Base-by-base conservation (phyloP, 2,113 vertebrate genomes). In the Hippocampus mohnikei region DNA sequence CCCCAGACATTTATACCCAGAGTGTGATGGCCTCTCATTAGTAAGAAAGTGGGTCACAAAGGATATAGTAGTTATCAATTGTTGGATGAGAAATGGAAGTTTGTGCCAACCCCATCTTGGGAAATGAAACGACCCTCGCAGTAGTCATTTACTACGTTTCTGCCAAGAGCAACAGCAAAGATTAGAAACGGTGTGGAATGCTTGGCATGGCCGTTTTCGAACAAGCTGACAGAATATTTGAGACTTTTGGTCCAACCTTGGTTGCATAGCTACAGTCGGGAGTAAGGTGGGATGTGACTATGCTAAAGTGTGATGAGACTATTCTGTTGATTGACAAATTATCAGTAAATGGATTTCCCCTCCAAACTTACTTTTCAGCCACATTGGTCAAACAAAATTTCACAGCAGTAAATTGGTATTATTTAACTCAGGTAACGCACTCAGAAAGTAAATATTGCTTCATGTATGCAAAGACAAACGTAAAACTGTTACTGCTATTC, bases 81-180 rank as follows among this genome's bases (percentile, higher is more conserved):
- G 73, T 79, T 76, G 71, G 80, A 77, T 69, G 62, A 74, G 79
- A 75, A 87, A 79, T 71, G 33, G 76, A 87, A 81, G 77, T 18
- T 78, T 66, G 76, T 77, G 77, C 75, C 70, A 75, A 67, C 78
- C 86, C 85, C 84, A 86, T 88, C 87, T 85, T 81, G 88, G 88
- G 87, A 85, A 88, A 87, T 85, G 81, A 88, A 90, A 87, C 81
- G 81, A 72, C 78, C 77, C 88, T 85, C 87, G 72, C 83, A 87
- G 84, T 90, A 87, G 84, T 86, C 77, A 79, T 91, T 89, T 82
- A 79, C 82, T 64, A 77, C 70, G 78, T 81, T 79, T 73, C 86
- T 90, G 88, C 91, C 89, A 90, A 85, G 81, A 88, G 85, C 83
- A 68, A 82, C 75, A 88, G 86, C 85, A 88, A 90, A 90, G 87